Conservation (phyloP, 2,113 vertebrate species). For the Hemichromis elongatus region DNA sequence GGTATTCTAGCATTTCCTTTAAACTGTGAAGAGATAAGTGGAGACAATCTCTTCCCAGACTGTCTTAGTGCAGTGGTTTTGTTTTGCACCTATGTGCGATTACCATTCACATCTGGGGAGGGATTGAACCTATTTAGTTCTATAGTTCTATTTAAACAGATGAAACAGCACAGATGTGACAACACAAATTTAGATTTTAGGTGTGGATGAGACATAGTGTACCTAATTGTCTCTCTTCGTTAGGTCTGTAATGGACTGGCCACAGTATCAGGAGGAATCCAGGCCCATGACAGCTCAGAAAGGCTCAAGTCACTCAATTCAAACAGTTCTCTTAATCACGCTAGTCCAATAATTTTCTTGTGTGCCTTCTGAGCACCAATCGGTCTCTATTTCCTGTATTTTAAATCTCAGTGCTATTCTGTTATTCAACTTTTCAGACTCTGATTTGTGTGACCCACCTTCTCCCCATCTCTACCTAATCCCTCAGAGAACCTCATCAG, state of each 20-base stretch:
- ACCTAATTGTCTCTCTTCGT: neutral
- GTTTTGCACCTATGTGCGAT: neutral
- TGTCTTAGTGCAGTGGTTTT: neutral
- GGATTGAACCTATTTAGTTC: neutral
- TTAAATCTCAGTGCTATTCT: neutral
- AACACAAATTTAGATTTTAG: neutral
- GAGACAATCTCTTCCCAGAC: neutral
- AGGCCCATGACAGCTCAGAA: neutral
- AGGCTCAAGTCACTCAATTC: neutral
- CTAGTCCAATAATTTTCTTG: neutral
- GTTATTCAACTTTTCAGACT: neutral
- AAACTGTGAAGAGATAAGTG: neutral
- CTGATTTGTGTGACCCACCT: neutral
- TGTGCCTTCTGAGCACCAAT: neutral
- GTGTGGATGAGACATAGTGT: neutral
- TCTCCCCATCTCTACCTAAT: neutral
- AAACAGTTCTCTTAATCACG: neutral
- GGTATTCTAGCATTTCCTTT: neutral
- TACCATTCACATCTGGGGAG: neutral
- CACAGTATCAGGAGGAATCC: neutral
- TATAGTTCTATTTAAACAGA: neutral
- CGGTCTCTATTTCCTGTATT: neutral
- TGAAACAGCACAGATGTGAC: neutral
- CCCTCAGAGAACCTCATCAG: neutral
- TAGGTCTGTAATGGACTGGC: neutral